Conservation (phyloP, 2,888 invertebrate species). For the Coenonympha arcania region DNA sequence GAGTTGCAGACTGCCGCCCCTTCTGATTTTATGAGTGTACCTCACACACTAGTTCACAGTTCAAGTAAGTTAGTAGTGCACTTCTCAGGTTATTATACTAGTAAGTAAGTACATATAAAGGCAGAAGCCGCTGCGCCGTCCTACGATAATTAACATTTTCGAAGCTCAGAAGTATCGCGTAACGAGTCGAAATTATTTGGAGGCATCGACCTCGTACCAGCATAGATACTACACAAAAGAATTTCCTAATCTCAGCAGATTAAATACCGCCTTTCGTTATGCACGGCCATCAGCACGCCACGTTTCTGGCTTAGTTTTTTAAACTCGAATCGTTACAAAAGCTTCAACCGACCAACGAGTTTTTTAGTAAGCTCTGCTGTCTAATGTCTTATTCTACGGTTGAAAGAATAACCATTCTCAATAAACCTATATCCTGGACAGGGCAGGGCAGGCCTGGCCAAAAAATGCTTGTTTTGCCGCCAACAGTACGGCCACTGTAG, state of each 20-base stretch:
- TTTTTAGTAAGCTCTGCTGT: background rate
- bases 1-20: too few relatives aligned
- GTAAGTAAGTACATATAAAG: too few relatives aligned
- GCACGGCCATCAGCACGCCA: slow-evolving; percentile 13
- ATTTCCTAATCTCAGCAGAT: slow-evolving; percentile 21
- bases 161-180: slow-evolving; percentile 19
- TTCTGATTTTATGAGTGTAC: too few relatives aligned
- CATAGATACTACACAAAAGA: slow-evolving; percentile 21
- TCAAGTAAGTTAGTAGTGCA: too few relatives aligned
- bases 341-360: background rate
- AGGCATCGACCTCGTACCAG: slow-evolving; percentile 27
- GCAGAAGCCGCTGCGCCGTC: slow-evolving; percentile 4
- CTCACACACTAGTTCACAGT: too few relatives aligned
- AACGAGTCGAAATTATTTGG: slow-evolving; percentile 11
- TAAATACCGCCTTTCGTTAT: slow-evolving; percentile 23
- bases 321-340: slow-evolving; percentile 8
- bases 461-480: too few relatives aligned
- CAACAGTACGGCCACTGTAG: too few relatives aligned
- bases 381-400: too few relatives aligned
- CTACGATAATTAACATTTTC: slow-evolving; percentile 25
- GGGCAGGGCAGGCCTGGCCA: too few relatives aligned
- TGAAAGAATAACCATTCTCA: too few relatives aligned
- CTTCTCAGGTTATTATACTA: too few relatives aligned
- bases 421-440: too few relatives aligned
- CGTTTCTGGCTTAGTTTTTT: slow-evolving; percentile 4